Percentiles rank a stretch among this genome's conserved stretches.
These are phyloP conservation scores for Iphiclides podalirius DNA, from an alignment of 2,888 invertebrate genomes.

Conservation along the genomic window DNA sequence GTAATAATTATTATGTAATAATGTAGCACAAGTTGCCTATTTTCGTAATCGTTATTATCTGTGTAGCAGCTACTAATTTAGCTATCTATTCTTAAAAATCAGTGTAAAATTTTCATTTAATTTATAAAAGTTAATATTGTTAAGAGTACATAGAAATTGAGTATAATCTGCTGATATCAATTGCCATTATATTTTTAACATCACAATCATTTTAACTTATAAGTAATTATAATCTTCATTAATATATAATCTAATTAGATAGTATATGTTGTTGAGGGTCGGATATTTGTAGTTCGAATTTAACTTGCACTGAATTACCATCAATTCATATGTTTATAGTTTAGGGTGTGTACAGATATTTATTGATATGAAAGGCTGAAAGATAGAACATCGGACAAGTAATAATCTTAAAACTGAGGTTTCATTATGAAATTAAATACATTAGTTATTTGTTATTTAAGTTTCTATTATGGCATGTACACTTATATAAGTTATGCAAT, in stretches of 20 bases:
- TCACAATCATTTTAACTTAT: conserved; percentile 43
- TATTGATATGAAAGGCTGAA: conserved; percentile 58
- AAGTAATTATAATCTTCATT: conserved; percentile 24
- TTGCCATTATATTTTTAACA: conserved; percentile 60
- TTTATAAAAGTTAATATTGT: conserved; percentile 36
- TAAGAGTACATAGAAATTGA: conserved; percentile 42
- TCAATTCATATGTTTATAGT: conserved; percentile 38
- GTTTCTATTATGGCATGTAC: too few relatives aligned
- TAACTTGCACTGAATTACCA: conserved; percentile 33
- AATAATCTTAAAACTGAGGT: conserved; percentile 33
- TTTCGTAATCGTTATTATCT: conserved; percentile 12
- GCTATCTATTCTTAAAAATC: conserved; percentile 9
- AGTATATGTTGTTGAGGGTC: conserved; percentile 21
- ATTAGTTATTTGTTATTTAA: conserved; percentile 45
- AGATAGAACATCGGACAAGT: conserved; percentile 49
- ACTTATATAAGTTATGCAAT: too few relatives aligned
- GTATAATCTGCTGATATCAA: conserved; percentile 37
- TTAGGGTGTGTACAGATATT: conserved; percentile 71
- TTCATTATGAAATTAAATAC: conserved; percentile 40
- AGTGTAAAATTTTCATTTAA: conserved; percentile 25
- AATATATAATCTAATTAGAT: conserved; percentile 24
- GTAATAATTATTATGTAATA: conserved; percentile 5
- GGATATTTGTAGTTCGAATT: conserved; percentile 22
- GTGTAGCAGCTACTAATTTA: conserved; percentile 19
- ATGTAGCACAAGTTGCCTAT: conserved; percentile 15